These are phyloP conservation scores for Eilema griseolum DNA, from an alignment of 2,888 invertebrate genomes.

Conservation along the genomic window DNA sequence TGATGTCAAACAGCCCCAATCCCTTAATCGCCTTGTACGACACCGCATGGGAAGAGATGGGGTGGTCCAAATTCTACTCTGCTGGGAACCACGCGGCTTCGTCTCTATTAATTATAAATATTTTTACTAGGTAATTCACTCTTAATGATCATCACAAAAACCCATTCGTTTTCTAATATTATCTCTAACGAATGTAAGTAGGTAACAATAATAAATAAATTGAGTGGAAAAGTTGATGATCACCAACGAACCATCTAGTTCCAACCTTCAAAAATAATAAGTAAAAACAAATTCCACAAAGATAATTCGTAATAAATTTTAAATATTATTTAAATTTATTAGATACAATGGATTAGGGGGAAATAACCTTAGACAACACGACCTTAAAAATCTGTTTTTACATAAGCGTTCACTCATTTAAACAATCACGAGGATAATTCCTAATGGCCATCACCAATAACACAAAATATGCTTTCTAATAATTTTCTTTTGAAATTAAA, in stretches of 20 bases:
- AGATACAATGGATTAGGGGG: slow-evolving; percentile 4
- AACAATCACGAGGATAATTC: not conserved
- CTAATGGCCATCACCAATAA: not conserved
- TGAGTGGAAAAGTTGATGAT: not conserved
- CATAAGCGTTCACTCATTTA: slow-evolving; percentile 1
- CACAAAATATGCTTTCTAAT: not conserved
- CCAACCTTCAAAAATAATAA: not conserved
- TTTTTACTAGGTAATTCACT: too few species aligned
- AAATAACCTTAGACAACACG: not conserved
- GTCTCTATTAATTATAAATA: too few species aligned
- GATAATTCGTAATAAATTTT: not conserved
- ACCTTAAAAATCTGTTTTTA: not conserved
- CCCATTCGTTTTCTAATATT: too few species aligned
- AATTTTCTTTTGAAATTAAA: not conserved
- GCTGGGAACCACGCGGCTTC: too few species aligned
- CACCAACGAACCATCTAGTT: not conserved
- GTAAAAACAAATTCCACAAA: not conserved
- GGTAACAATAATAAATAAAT: too few species aligned
- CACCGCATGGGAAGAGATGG: too few species aligned
- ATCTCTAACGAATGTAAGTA: too few species aligned
- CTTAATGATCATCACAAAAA: too few species aligned
- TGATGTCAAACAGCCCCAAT: too few species aligned
- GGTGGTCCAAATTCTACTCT: too few species aligned
- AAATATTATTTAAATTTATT: slow-evolving; percentile 6
- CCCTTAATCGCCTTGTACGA: too few species aligned